Percentiles rank a stretch among this genome's conserved stretches.
These are phyloP conservation scores for Engystomops pustulosus DNA, from an alignment of 2,113 vertebrate genomes.

Conservation along the genomic window DNA sequence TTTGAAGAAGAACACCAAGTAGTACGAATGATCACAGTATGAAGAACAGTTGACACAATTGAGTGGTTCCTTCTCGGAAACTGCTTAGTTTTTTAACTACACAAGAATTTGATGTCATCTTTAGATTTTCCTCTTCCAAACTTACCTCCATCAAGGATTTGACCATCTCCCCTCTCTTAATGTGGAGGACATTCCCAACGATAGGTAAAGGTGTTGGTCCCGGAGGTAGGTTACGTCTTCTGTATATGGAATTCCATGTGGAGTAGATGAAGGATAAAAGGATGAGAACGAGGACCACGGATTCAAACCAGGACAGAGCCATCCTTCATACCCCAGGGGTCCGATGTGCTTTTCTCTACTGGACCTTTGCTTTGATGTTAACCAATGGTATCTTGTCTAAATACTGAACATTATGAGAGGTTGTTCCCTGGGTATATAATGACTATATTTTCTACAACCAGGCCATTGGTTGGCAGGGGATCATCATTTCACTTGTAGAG, in stretches of 20 bases:
- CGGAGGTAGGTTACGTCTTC: conserved; percentile 13
- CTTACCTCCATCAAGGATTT: conserved; percentile 25
- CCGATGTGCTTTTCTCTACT: too few species aligned
- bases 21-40: too few species aligned
- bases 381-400: too few species aligned
- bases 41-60: too few species aligned
- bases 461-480: not conserved
- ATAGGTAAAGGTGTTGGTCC: conserved; percentile 29
- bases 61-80: too few species aligned
- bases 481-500: not conserved
- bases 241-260: conserved; percentile 15
- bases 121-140: not conserved
- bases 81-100: too few species aligned
- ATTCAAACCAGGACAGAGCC: not conserved
- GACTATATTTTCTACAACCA: not conserved
- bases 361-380: too few species aligned
- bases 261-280: not conserved
- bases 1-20: too few species aligned
- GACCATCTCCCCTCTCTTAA: conserved; percentile 4
- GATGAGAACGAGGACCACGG: not conserved
- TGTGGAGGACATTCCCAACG: conserved; percentile 27
- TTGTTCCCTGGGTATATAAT: not conserved
- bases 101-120: too few species aligned
- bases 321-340: not conserved
- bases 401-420: not conserved